Base-by-base conservation (phyloP, 2,888 invertebrate genomes). In the Ormia ochracea region DNA sequence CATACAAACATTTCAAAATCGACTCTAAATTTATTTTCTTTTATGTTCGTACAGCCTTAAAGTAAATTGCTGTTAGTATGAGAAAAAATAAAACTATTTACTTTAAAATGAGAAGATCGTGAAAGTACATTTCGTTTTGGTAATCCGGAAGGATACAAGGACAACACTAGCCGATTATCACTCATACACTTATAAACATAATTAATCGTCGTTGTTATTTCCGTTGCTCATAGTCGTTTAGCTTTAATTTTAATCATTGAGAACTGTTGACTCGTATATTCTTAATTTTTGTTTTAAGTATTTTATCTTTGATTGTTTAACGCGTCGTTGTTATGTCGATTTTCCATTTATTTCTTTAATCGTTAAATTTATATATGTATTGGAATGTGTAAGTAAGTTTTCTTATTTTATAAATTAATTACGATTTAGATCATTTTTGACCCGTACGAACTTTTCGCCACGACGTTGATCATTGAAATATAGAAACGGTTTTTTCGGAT, bases 361-460 rank as follows among this genome's bases (percentile, higher is more conserved):
- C n/a, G n/a, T n/a, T n/a, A n/a, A n/a, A n/a, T n/a, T n/a, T n/a
- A n/a, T n/a, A n/a, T n/a, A n/a, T n/a, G n/a, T n/a, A n/a, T n/a
- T n/a, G n/a, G n/a, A n/a, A n/a, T n/a, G n/a, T n/a, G n/a, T n/a
- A n/a, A 10, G 4, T 17, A n/a, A 26, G 14, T 65, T 73, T 33
- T 68, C 41, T 77, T 77, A 38, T 48, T 31, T 69, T 66, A 1
- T 50, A 36, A 61, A 58, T 78, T 56, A 12, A 56, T 61, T 61
- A 38, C 63, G 61, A 56, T 74, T 74, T 50, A 6, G 54, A 26
- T 56, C 14, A 74, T 50, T 58, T 61, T 72, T 80, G 80, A 80
- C 80, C 80, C 80, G 80, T 76, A 80, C 80, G 80, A 80, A 80
- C 80, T 76, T 80, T 80, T 73, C 72, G 76, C 80, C 76, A 80